Evolutionary conservation across 2,797 vertebrate species (phyloP).

Genomic region (Catamblyrhynchus diadema): DNA sequence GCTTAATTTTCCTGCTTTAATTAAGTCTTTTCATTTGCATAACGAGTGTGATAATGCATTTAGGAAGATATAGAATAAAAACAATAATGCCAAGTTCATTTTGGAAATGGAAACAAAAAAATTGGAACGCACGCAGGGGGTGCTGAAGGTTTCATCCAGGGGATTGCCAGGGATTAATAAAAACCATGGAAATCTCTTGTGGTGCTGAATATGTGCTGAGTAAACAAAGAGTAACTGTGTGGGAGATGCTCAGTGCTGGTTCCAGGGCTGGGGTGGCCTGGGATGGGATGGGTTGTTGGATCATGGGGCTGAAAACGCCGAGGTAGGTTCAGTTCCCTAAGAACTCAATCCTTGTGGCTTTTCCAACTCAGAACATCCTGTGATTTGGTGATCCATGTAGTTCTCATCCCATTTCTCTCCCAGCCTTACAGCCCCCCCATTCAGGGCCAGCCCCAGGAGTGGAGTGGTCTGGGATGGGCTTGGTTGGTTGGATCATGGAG

Average conservation of each 20-base stretch:
- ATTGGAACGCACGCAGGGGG: not conserved
- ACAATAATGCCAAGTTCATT: not conserved
- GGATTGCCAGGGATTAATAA: not conserved
- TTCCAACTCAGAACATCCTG: fast-evolving
- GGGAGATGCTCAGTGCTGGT: slow-evolving; percentile 61
- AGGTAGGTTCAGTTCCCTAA: fast-evolving
- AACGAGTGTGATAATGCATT: slow-evolving; percentile 32
- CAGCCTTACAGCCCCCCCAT: too few relatives aligned
- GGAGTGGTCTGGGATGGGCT: too few relatives aligned
- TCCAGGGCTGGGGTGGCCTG: slow-evolving; percentile 27
- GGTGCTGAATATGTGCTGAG: fast-evolving
- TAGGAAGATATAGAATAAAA: slow-evolving; percentile 41
- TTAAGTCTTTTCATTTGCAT: slow-evolving; percentile 62
- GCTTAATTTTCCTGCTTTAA: slow-evolving; percentile 63
- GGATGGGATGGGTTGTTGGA: not conserved
- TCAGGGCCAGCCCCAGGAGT: too few relatives aligned
- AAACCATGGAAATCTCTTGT: too few relatives aligned
- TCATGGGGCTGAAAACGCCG: fast-evolving
- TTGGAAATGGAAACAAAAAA: slow-evolving; percentile 41
- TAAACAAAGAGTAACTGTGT: fast-evolving
- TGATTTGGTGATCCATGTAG: fast-evolving
- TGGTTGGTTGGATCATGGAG: too few relatives aligned
- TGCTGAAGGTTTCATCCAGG: not conserved
- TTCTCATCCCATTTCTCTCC: too few relatives aligned
- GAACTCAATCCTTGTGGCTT: not conserved